Conservation (phyloP, 1,140 invertebrate genomes). For the Bombus ignitus region DNA sequence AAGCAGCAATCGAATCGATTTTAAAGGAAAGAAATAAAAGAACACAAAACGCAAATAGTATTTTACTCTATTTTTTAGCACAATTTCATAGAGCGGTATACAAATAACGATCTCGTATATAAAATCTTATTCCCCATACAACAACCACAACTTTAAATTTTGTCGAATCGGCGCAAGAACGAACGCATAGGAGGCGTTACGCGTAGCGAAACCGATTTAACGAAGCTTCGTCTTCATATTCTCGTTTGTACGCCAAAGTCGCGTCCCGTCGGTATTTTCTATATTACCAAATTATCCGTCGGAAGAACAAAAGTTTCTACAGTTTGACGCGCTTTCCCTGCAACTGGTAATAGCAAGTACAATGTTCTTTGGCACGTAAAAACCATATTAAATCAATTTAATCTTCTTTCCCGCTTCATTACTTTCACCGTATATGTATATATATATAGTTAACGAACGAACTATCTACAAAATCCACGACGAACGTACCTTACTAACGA, state of each 20-base stretch:
- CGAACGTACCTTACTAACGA: no score
- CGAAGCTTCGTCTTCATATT: background rate
- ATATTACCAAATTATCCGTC: no score
- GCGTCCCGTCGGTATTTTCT: background rate
- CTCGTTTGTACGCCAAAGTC: background rate
- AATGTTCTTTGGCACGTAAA: background rate
- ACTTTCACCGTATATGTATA: background rate
- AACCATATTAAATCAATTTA: background rate
- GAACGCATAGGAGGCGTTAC: background rate
- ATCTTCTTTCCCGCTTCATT: no score
- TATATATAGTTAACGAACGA: background rate
- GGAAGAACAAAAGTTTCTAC: background rate
- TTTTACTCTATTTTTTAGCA: background rate
- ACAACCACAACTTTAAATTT: background rate
- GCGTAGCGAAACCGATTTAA: no score
- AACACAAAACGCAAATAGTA: background rate
- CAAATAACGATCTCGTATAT: background rate
- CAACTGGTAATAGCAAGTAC: background rate
- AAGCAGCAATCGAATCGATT: background rate
- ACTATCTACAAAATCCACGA: background rate
- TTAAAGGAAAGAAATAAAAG: background rate
- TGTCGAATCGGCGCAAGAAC: no score
- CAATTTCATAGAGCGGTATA: background rate
- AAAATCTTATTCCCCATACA: background rate
- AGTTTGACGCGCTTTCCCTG: background rate